Conservation (phyloP, 37 sponge, comb jelly and placozoan genomes). For the Bolinopsis microptera region DNA sequence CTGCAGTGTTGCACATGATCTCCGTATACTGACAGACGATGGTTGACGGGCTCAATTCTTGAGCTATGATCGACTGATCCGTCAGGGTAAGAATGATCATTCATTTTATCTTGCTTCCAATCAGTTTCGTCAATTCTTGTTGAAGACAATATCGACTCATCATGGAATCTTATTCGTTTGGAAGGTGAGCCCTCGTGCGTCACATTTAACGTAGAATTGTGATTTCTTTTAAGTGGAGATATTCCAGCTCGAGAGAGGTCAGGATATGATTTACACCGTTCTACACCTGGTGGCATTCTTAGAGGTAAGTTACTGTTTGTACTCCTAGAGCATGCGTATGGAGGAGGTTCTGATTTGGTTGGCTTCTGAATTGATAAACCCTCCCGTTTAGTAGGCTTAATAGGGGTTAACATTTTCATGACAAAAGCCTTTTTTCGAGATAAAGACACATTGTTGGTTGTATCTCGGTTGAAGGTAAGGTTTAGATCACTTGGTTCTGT, state of each 20-base stretch:
- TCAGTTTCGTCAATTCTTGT: not conserved
- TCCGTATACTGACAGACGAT: not conserved
- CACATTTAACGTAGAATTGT: not conserved
- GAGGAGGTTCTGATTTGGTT: no score
- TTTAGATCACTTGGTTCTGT: no score
- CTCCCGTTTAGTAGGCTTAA: no score
- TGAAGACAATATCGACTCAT: not conserved
- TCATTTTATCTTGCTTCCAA: not conserved
- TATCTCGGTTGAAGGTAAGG: no score
- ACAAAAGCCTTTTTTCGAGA: no score
- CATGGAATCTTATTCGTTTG: not conserved
- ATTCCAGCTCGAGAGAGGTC: not conserved
- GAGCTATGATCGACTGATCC: not conserved
- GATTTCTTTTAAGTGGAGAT: not conserved
- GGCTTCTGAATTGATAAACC: no score
- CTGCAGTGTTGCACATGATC: not conserved
- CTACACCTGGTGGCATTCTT: not conserved
- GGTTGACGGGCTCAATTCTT: no score
- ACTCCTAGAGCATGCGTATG: no score
- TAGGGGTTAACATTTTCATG: no score
- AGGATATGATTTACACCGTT: not conserved
- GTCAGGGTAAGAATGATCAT: not conserved
- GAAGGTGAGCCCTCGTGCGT: not conserved
- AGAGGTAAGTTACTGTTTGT: no score
- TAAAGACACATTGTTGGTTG: no score